phyloP scores from a whole-genome alignment of 2,888 invertebrate species.

The Lasioglossum malachurum region DNA sequence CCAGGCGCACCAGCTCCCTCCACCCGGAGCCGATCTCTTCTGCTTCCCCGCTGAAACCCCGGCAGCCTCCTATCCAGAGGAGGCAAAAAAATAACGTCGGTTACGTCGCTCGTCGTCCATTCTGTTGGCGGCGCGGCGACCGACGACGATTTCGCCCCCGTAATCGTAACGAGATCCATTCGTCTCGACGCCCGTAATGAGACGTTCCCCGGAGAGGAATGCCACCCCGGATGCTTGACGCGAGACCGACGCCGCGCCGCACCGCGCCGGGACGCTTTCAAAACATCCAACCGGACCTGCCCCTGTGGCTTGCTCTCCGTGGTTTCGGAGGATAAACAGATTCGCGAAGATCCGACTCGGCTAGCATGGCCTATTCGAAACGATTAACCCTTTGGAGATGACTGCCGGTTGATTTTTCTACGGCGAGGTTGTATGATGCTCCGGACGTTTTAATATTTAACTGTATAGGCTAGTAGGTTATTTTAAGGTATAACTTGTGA shows the following conservation, averaged over 20 bases:
- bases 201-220: slow-evolving; percentile 67
- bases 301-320: not conserved
- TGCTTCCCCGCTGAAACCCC: slow-evolving; percentile 48
- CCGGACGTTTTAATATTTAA: not conserved
- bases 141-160: slow-evolving; percentile 67
- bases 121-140: slow-evolving; percentile 71
- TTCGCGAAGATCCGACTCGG: not conserved
- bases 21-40: slow-evolving; percentile 46
- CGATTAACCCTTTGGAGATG: not conserved
- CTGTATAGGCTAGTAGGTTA: not conserved
- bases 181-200: slow-evolving; percentile 69
- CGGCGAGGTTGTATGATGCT: not conserved
- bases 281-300: slow-evolving; percentile 11
- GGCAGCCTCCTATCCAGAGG: slow-evolving; percentile 52
- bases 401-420: not conserved
- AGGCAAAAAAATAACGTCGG: slow-evolving; percentile 71
- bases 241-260: slow-evolving; percentile 9
- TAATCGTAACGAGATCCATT: slow-evolving; percentile 74
- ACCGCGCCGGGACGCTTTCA: slow-evolving; percentile 20
- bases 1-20: slow-evolving; percentile 1
- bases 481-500: not conserved
- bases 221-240: slow-evolving; percentile 53
- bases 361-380: not conserved
- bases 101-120: slow-evolving; percentile 75
- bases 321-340: not conserved